These are phyloP conservation scores for Linyphia triangularis DNA, from an alignment of 2,888 invertebrate genomes.

Conservation along the genomic window DNA sequence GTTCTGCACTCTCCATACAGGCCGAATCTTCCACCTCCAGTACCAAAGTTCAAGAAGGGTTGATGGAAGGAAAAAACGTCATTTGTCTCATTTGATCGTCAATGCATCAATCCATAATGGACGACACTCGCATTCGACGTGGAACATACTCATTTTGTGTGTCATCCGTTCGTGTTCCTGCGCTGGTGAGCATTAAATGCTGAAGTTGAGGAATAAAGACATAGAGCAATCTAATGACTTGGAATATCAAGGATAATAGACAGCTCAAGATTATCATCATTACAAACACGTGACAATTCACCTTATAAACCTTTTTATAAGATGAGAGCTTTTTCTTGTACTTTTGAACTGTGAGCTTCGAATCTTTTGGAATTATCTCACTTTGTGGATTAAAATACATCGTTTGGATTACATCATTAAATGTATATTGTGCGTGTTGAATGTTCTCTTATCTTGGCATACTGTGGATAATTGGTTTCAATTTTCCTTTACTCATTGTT, in stretches of 20 bases:
- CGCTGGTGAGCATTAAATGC: not conserved
- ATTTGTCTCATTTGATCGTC: constrained; percentile 85
- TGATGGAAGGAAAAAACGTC: constrained; percentile 90
- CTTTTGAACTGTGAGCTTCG: not conserved
- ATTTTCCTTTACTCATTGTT: too few species aligned
- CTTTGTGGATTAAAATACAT: not conserved
- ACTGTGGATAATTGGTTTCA: too few species aligned
- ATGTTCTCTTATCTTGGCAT: not conserved
- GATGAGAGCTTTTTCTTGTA: not conserved
- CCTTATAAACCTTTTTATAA: not conserved
- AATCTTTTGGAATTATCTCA: not conserved
- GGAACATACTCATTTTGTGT: not conserved
- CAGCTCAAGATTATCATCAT: too few species aligned
- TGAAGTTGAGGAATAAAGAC: not conserved
- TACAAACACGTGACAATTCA: too few species aligned
- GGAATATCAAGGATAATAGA: too few species aligned
- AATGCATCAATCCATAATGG: not conserved
- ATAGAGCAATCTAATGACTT: too few species aligned
- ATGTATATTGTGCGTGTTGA: not conserved
- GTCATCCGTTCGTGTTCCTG: not conserved
- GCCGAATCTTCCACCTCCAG: constrained; percentile 91
- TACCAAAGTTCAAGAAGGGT: constrained; percentile 89
- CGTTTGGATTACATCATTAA: not conserved
- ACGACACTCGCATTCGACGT: not conserved
- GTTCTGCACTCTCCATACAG: constrained; percentile 88